Conservation (phyloP, 2,888 invertebrate species). For the Brenthis ino region DNA sequence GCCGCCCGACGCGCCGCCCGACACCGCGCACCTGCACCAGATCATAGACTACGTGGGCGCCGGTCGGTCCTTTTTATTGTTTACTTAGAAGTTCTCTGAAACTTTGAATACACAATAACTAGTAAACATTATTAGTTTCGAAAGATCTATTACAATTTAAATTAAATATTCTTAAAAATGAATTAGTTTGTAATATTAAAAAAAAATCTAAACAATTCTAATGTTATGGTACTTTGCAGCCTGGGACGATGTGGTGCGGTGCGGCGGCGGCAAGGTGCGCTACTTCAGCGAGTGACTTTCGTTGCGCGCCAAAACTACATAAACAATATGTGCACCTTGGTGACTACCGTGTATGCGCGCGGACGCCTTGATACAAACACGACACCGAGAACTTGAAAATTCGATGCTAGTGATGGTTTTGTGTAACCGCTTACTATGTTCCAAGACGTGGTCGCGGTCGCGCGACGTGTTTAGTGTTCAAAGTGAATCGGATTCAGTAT, state of each 20-base stretch:
- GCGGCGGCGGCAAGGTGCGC: constrained; percentile 71
- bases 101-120: neutral
- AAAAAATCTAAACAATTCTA: neutral
- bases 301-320: constrained; percentile 7
- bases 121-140: neutral
- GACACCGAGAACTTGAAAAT: neutral
- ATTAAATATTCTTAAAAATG: neutral
- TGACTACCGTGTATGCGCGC: constrained; percentile 3
- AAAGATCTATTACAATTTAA: too few species aligned
- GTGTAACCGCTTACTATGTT: neutral
- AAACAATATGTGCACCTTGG: constrained; percentile 1
- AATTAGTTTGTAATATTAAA: too few species aligned
- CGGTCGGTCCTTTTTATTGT: constrained; percentile 47
- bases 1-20: constrained; percentile 47
- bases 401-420: constrained; percentile 2
- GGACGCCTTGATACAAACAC: neutral
- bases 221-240: constrained; percentile 71
- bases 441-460: neutral
- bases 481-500: neutral
- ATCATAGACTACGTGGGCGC: constrained; percentile 67
- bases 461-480: neutral
- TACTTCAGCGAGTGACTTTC: constrained; percentile 65
- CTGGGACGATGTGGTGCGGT: constrained; percentile 87
- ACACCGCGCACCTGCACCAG: constrained; percentile 55
- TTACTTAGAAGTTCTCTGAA: too few species aligned